Evolutionary conservation across 2,113 vertebrate species (phyloP), one percentile per base, ranked within the genome.

Genomic region (Forbesichthys agassizii): DNA sequence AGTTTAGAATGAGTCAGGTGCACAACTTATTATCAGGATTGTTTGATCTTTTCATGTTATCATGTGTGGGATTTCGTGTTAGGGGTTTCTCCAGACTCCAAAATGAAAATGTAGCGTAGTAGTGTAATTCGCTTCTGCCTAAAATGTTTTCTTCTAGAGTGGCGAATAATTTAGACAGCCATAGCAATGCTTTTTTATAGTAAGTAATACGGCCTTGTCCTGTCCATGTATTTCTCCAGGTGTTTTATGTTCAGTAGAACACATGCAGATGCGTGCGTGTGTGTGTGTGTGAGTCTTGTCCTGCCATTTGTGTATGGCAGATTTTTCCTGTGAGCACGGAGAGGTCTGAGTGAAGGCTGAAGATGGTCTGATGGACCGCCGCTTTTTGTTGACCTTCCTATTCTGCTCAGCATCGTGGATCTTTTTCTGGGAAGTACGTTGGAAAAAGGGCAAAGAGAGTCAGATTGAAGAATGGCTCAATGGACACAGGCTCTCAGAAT

Each of bases 381-480:
- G 88, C 77, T 93, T 95, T 84, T 89, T 92, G 73, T 83, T 95
- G 92, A 94, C 88, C 77, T 93, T 94, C 71, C 68, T 91, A 78
- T 71, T 83, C 49, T 92, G 90, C 83, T 93, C 91, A 69, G 83
- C 90, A 67, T 86, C 61, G 84, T 94, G 92, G 92, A 89, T 94
- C 80, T 85, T 94, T 82, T 93, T 93, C 90, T 94, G 93, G 94
- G 94, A 94, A 87, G 86, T 92, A 84, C 90, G 83, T 73, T 89
- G 90, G 93, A 95, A 92, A 88, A 92, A 89, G 82, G 82, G 88
- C 64, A 86, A 92, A 81, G 86, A 91, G 64, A 90, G 79, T 89
- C 91, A 91, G 84, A 91, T 93, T 88, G 91, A 93, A 92, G 94
- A 93, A 94, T 93, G 92, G 90, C 83, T 93, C 56, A 87, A 90